A percentile compares a stretch with the other conserved stretches of the same genome.
Conservation (phyloP, 1,140 invertebrate species). For the Drosophila takahashii region DNA sequence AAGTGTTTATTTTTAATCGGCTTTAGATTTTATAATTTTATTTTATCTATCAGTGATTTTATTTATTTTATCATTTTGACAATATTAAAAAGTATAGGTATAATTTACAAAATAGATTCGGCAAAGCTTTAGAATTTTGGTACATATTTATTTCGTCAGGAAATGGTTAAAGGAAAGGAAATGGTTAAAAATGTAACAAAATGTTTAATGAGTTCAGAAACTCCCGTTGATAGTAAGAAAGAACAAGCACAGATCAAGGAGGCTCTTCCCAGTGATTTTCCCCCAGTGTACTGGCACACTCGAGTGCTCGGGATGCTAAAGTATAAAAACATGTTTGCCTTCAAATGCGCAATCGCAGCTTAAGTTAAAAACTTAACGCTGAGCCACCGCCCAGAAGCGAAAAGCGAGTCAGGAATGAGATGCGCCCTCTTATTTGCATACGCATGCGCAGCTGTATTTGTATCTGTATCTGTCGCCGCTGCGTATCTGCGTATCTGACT, state of each 20-base stretch:
- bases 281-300: conserved; percentile 18
- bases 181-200: no score
- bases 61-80: no score
- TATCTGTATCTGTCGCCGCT: conserved; percentile 16
- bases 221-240: no score
- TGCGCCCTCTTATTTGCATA: conserved; percentile 69
- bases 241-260: neutral
- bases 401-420: conserved; percentile 61
- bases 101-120: no score
- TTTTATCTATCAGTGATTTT: no score
- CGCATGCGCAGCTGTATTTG: conserved; percentile 15
- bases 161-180: no score
- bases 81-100: no score
- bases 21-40: no score
- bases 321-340: conserved; percentile 84
- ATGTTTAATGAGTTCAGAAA: no score
- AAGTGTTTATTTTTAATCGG: no score
- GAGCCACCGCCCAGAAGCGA: conserved; percentile 81
- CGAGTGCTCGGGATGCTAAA: conserved; percentile 49
- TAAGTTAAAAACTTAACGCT: conserved; percentile 73
- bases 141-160: no score
- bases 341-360: conserved; percentile 83
- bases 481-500: conserved; percentile 17
- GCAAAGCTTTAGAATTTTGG: no score
- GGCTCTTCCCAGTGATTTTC: neutral